These are phyloP conservation scores for Pogonophryne albipinna DNA, from an alignment of 2,797 vertebrate species.

Conservation along the genomic window DNA sequence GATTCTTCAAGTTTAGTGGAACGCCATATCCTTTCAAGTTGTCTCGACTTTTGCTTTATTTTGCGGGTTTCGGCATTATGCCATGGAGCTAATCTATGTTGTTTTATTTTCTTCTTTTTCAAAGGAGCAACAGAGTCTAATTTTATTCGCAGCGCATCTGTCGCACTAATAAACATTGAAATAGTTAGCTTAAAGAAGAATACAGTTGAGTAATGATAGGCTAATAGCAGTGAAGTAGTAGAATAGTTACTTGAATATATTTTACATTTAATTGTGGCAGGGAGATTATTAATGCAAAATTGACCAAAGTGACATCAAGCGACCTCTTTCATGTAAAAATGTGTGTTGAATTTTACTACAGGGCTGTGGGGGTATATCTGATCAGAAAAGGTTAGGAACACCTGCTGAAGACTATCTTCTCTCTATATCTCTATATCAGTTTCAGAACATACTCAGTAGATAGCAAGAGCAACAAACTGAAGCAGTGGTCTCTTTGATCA, in stretches of 20 bases:
- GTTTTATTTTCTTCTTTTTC: too few relatives aligned
- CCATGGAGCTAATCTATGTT: too few relatives aligned
- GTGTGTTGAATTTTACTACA: background rate
- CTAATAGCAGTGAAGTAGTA: background rate
- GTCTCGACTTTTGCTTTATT: too few relatives aligned
- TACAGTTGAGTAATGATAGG: background rate
- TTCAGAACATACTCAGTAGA: constrained; percentile 21
- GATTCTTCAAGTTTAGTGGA: too few relatives aligned
- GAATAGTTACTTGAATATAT: background rate
- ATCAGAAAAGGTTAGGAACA: background rate
- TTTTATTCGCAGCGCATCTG: too few relatives aligned
- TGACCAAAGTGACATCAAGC: background rate
- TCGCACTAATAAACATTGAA: too few relatives aligned
- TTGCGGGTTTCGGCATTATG: too few relatives aligned
- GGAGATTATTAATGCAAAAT: background rate
- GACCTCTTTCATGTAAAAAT: background rate
- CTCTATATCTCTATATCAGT: background rate
- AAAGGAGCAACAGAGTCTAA: too few relatives aligned
- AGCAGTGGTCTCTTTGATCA: constrained; percentile 64
- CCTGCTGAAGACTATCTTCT: background rate
- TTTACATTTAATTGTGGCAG: background rate
- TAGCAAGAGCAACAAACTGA: constrained; percentile 42
- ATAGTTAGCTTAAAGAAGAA: background rate
- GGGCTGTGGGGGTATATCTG: background rate
- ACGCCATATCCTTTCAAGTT: too few relatives aligned